phyloP scores from a whole-genome alignment of 2,888 invertebrate genomes.

The Craniophora ligustri region DNA sequence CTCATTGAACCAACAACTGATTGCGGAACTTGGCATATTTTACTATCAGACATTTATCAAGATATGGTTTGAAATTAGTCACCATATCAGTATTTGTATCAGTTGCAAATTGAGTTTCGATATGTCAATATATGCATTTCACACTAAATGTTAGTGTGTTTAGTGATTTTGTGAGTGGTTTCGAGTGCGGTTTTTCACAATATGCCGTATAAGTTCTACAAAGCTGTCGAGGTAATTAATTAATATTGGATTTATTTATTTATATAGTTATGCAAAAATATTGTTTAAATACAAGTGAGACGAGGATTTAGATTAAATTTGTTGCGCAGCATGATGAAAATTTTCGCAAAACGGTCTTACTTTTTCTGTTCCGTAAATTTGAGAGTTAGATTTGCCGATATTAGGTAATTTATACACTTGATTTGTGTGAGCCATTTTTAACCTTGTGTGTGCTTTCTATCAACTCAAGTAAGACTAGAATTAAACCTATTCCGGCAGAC shows the following conservation, averaged over 20 bases:
- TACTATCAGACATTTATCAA: constrained; percentile 5
- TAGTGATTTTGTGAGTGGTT: background rate
- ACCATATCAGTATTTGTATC: constrained; percentile 23
- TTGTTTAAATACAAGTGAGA: too few relatives aligned
- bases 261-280: background rate
- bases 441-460: too few relatives aligned
- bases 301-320: too few relatives aligned
- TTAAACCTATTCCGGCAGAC: too few relatives aligned
- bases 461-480: too few relatives aligned
- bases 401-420: too few relatives aligned
- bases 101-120: constrained; percentile 33
- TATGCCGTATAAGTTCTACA: constrained; percentile 30
- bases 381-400: too few relatives aligned
- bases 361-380: too few relatives aligned
- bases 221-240: constrained; percentile 46
- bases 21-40: constrained; percentile 29
- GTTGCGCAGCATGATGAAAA: too few relatives aligned
- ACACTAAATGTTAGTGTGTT: background rate
- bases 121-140: constrained; percentile 11
- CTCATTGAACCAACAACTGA: constrained; percentile 14
- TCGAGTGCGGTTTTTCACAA: constrained; percentile 5
- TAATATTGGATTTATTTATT: too few relatives aligned
- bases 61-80: constrained; percentile 40
- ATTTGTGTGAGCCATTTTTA: too few relatives aligned
- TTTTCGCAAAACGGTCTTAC: too few relatives aligned